A percentile compares a stretch with the other conserved stretches of the same genome.
phyloP scores from a whole-genome alignment of 2,113 vertebrate species.

The Melospiza melodia region DNA sequence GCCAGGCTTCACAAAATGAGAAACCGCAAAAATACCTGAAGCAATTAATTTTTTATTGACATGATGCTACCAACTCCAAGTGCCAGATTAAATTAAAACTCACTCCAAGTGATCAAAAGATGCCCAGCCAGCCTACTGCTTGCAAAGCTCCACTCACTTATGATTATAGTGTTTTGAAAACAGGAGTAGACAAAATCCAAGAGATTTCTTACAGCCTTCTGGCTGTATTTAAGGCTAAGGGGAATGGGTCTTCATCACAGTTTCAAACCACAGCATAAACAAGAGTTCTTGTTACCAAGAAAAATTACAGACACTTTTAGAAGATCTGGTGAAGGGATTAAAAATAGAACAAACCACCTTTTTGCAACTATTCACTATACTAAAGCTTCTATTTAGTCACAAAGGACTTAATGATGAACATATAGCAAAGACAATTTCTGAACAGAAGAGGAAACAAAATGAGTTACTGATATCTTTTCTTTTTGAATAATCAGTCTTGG shows the following conservation, averaged over 20 bases:
- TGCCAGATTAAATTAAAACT: constrained; percentile 51
- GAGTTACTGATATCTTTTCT: background rate
- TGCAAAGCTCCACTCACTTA: background rate
- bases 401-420: background rate
- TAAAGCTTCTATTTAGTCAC: background rate
- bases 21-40: constrained; percentile 47
- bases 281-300: background rate
- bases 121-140: background rate
- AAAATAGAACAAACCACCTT: background rate
- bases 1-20: background rate
- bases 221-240: background rate
- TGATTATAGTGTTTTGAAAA: constrained; percentile 11
- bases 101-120: constrained; percentile 42
- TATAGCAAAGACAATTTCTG: background rate
- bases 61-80: background rate
- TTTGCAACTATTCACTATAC: background rate
- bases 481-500: background rate
- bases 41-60: constrained; percentile 42
- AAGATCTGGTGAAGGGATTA: background rate
- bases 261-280: constrained; percentile 3
- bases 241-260: background rate
- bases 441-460: background rate
- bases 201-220: constrained; percentile 28
- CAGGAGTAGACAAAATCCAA: constrained; percentile 11
- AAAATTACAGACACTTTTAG: background rate